Conservation (phyloP, 2,797 vertebrate species). For the Staurois parvus region DNA sequence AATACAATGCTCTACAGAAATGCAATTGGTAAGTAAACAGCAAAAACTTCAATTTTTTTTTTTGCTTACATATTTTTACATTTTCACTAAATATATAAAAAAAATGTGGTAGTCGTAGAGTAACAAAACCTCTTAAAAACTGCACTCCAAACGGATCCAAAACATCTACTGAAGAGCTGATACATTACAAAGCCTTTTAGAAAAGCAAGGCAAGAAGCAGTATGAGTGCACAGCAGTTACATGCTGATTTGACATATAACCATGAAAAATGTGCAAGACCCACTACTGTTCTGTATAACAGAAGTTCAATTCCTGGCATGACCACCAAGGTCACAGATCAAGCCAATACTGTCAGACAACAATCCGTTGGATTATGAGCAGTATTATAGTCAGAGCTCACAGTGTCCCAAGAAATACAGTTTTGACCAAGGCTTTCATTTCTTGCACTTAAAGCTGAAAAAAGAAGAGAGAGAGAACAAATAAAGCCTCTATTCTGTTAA, state of each 20-base stretch:
- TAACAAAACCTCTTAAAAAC: background rate
- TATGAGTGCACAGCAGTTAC: constrained; percentile 51
- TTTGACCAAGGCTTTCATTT: constrained; percentile 41
- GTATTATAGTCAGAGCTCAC: constrained; percentile 50
- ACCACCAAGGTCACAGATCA: constrained; percentile 59
- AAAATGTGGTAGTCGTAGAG: background rate
- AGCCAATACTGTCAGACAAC: constrained; percentile 61
- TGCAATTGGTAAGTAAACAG: too few relatives aligned
- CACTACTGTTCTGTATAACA: constrained; percentile 66
- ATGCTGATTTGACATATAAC: constrained; percentile 49
- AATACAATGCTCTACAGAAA: too few relatives aligned
- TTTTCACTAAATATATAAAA: background rate
- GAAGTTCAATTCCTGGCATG: constrained; percentile 65
- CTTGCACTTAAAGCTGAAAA: constrained; percentile 19
- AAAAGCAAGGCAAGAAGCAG: constrained; percentile 13
- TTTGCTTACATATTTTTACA: background rate
- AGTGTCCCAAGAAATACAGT: constrained; percentile 15
- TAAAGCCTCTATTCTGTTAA: constrained; percentile 22
- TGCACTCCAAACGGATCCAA: background rate
- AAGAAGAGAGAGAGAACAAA: constrained; percentile 26
- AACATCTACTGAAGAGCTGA: constrained; percentile 6
- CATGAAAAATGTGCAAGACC: constrained; percentile 44
- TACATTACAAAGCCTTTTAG: constrained; percentile 17
- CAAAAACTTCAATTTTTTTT: too few relatives aligned
- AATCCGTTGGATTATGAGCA: constrained; percentile 63